Conservation (phyloP, 2,888 invertebrate genomes). For the Drosophila hamatofila region DNA sequence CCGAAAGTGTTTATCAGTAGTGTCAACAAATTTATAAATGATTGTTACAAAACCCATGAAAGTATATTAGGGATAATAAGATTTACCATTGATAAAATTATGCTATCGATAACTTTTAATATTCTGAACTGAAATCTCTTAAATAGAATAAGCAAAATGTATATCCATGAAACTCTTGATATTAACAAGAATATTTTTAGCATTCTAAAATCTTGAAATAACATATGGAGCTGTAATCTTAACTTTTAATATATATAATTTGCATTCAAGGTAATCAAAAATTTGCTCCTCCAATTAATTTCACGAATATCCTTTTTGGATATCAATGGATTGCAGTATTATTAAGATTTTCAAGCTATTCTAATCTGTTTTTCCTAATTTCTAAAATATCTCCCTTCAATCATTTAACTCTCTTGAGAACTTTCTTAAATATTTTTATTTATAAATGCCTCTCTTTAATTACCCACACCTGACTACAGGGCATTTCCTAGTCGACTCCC, state of each 20-base stretch:
- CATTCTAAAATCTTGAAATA: too few relatives aligned
- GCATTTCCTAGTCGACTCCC: constrained; percentile 21
- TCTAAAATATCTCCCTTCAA: neutral
- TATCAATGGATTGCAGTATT: too few relatives aligned
- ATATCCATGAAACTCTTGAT: too few relatives aligned
- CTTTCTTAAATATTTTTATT: neutral
- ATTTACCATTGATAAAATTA: neutral
- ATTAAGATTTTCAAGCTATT: too few relatives aligned
- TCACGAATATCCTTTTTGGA: too few relatives aligned
- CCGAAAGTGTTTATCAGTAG: neutral
- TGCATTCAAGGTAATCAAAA: too few relatives aligned
- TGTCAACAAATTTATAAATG: neutral
- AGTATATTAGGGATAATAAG: neutral
- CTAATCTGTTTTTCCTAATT: too few relatives aligned
- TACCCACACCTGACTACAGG: constrained; percentile 2
- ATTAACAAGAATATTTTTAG: too few relatives aligned
- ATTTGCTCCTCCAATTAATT: too few relatives aligned
- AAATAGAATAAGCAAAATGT: too few relatives aligned
- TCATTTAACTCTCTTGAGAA: neutral
- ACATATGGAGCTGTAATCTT: too few relatives aligned
- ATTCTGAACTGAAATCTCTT: neutral
- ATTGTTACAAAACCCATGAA: neutral
- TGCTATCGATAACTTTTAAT: neutral
- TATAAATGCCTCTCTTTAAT: neutral
- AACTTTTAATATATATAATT: too few relatives aligned